Evolutionary conservation across 2,888 invertebrate genomes (phyloP).

Genomic region (Sphaerophoria rueppellii): DNA sequence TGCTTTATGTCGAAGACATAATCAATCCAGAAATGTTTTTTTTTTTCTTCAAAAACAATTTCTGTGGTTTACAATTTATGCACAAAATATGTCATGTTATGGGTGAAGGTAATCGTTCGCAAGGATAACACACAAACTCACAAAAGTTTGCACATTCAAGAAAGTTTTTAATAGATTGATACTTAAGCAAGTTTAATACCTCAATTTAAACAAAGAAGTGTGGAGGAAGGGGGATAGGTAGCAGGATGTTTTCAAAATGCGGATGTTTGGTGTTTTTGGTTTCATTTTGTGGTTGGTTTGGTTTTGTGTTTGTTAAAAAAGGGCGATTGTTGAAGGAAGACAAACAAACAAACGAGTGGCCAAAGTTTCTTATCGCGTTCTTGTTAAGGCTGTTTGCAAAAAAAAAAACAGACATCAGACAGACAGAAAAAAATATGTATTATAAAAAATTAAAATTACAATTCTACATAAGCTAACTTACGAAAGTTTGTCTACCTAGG

Average conservation of each 20-base stretch:
- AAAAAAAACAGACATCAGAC: too few relatives aligned
- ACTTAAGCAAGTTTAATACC: slow-evolving; percentile 35
- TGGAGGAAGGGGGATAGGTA: neutral
- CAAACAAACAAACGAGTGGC: too few relatives aligned
- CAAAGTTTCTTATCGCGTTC: too few relatives aligned
- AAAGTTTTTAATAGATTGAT: slow-evolving; percentile 37
- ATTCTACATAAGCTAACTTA: too few relatives aligned
- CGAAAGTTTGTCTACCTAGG: too few relatives aligned
- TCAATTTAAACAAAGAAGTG: neutral
- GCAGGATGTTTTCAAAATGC: slow-evolving; percentile 1
- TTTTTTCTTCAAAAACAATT: slow-evolving; percentile 7
- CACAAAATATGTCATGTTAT: slow-evolving; percentile 46
- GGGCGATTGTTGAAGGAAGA: neutral
- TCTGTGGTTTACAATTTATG: slow-evolving; percentile 14
- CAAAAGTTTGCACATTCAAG: neutral
- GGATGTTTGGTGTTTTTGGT: neutral
- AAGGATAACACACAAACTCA: slow-evolving; percentile 29
- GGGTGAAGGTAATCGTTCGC: slow-evolving; percentile 63
- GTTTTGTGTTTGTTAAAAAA: neutral
- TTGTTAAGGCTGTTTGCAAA: too few relatives aligned
- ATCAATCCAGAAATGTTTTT: slow-evolving; percentile 42
- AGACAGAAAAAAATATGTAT: too few relatives aligned
- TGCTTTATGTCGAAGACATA: slow-evolving; percentile 63
- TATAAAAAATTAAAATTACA: too few relatives aligned
- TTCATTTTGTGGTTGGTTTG: neutral